Percentiles rank a stretch among this genome's conserved stretches.
Conservation (phyloP, 2,888 invertebrate species). For the Oxycera nigricornis region DNA sequence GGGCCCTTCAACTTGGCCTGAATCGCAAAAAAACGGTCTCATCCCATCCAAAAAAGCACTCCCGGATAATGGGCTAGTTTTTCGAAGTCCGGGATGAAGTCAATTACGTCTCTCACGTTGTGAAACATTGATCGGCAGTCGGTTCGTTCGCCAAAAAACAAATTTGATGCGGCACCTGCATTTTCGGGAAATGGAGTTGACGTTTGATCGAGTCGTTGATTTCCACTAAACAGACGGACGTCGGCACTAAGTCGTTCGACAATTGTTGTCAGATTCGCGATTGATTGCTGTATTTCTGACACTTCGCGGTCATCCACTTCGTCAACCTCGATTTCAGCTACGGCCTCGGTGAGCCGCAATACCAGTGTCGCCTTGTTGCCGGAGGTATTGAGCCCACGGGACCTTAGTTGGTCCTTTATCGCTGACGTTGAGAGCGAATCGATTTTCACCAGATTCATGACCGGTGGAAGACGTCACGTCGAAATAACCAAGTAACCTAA, state of each 20-base stretch:
- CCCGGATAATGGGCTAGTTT: conserved; percentile 5
- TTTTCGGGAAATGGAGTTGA: neutral
- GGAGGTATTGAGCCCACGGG: neutral
- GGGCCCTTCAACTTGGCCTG: conserved; percentile 4
- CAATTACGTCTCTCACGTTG: too few species aligned
- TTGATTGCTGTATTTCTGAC: too few species aligned
- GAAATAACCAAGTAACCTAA: too few species aligned
- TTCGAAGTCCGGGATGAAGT: neutral
- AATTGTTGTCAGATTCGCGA: too few species aligned
- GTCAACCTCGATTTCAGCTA: neutral
- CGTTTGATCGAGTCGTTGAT: neutral
- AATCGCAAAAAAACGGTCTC: neutral
- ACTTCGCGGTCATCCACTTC: neutral
- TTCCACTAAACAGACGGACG: too few species aligned
- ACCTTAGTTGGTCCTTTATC: conserved; percentile 12
- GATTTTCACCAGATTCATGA: conserved; percentile 16
- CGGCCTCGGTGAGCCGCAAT: conserved; percentile 7
- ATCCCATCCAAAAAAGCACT: conserved; percentile 7
- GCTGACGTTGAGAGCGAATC: neutral
- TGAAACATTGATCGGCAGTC: neutral
- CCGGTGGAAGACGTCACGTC: conserved; percentile 1
- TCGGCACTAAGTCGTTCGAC: conserved; percentile 17
- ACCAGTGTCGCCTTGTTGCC: conserved; percentile 1
- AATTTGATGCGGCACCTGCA: conserved; percentile 1
- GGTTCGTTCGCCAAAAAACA: neutral